Base-by-base conservation (phyloP, 2,888 invertebrate species). In the Athalia circularis region DNA sequence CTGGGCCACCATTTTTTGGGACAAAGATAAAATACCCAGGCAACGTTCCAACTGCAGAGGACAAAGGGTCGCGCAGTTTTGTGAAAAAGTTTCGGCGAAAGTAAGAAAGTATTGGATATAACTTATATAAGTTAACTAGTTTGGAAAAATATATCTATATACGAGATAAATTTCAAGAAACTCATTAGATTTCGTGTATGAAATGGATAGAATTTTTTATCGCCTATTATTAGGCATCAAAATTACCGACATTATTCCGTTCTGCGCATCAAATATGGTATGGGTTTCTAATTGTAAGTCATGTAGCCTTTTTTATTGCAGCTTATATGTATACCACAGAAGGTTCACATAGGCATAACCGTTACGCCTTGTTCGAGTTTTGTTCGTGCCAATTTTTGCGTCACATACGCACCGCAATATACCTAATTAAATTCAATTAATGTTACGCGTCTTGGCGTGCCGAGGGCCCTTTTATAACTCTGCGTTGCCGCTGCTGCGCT, bases 1-100 rank as follows among this genome's bases (percentile, higher is more conserved):
- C 11, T 92, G 92, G 92, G 90, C 90, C 82, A 91, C 91, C 83
- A 91, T 92, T 79, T 85, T 91, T 77, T 90, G 91, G 85, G 84
- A 86, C 78, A 80, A 81, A 45, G 83, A 82, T 78, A 80, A 75
- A 64, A 52, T 68, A 65, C 79, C 62, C 3, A 5, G 62, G 29
- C 48, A 62, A 75, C 47, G 48, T 29, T 43, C 75, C 9, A 29
- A 11, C 29, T 29, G 29, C 29, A 62, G 75, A 75, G 75, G 62
- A 50, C 15, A n/a, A 62, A 13, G 62, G 15, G 75, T 75, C 3
- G 75, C 75, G 7, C 48, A 57, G 50, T 59, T 75, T 11, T 50
- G 61, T 6, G 75, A n/a, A 9, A 72, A 72, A 45, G 72, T 72
- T 13, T 15, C 47, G 13, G 3, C 59, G 47, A 72, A 29, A 29